Evolutionary conservation across 2,797 vertebrate genomes (phyloP).

Genomic region (Notolepis coatsorum): DNA sequence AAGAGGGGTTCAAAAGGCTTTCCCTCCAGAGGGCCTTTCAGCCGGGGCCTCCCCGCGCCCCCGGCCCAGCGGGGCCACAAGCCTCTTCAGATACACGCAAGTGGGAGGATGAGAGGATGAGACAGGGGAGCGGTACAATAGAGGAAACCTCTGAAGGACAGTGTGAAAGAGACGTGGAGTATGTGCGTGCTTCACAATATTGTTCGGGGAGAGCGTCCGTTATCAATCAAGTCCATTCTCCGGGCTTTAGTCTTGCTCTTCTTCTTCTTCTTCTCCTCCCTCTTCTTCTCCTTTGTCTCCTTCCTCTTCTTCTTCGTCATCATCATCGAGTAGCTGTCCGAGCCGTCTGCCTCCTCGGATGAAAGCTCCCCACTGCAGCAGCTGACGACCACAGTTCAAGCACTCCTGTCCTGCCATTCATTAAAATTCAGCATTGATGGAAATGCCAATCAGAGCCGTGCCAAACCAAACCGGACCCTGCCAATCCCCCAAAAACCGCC

Average conservation of each 20-base stretch:
- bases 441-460: conserved; percentile 59
- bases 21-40: conserved; percentile 65
- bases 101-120: conserved; percentile 77
- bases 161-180: conserved; percentile 68
- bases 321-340: conserved; percentile 22
- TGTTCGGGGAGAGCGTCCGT: conserved; percentile 59
- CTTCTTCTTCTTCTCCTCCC: background rate
- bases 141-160: conserved; percentile 64
- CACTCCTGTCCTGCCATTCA: conserved; percentile 52
- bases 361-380: conserved; percentile 47
- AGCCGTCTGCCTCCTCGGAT: conserved; percentile 11
- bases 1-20: conserved; percentile 77
- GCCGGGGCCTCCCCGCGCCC: conserved; percentile 66
- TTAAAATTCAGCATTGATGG: conserved; percentile 72
- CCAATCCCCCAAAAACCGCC: conserved; percentile 71
- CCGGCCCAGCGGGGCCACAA: conserved; percentile 72
- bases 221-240: conserved; percentile 23
- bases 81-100: conserved; percentile 72
- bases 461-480: conserved; percentile 70
- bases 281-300: background rate
- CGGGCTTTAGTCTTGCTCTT: background rate
- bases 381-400: conserved; percentile 55
- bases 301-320: background rate
- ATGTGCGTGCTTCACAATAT: conserved; percentile 52
- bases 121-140: conserved; percentile 61